Evolutionary conservation across 1,140 invertebrate species (phyloP).

Genomic region (Hylyphantes graminicola): DNA sequence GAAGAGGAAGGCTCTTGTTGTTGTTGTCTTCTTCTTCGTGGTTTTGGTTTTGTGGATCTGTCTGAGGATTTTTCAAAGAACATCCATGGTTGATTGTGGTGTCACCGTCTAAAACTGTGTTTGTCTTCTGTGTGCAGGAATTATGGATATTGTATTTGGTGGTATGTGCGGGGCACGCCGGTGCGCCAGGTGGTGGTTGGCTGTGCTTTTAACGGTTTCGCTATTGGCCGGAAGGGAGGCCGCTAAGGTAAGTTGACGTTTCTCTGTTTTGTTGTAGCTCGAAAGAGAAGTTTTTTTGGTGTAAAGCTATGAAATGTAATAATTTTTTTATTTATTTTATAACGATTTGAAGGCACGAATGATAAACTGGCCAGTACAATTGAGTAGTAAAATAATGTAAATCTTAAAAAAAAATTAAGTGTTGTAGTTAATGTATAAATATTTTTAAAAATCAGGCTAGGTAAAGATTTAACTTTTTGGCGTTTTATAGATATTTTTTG

Average conservation of each 20-base stretch:
- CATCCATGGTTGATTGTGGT: not conserved
- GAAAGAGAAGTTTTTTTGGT: not conserved
- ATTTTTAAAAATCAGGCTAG: too few relatives aligned
- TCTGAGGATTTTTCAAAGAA: not conserved
- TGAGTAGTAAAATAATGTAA: too few relatives aligned
- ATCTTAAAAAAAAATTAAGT: too few relatives aligned
- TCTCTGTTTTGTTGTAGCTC: not conserved
- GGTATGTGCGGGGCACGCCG: not conserved
- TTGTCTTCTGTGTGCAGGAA: not conserved
- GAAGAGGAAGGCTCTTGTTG: not conserved
- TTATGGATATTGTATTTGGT: slow-evolving; percentile 16
- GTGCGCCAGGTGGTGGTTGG: slow-evolving; percentile 3
- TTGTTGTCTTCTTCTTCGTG: slow-evolving; percentile 9
- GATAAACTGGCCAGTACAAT: too few relatives aligned
- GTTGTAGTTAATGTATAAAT: too few relatives aligned
- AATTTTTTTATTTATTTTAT: too few relatives aligned
- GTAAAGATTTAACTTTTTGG: too few relatives aligned
- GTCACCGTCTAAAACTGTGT: not conserved
- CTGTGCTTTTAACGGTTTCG: slow-evolving; percentile 10
- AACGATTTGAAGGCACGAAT: too few relatives aligned
- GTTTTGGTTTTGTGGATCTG: slow-evolving; percentile 19
- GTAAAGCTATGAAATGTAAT: too few relatives aligned
- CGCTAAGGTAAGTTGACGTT: slow-evolving; percentile 28
- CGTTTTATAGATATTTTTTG: too few relatives aligned
- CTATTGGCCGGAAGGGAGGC: slow-evolving; percentile 13